Conservation (phyloP, 2,888 invertebrate genomes). For the Anthophora plumipes region DNA sequence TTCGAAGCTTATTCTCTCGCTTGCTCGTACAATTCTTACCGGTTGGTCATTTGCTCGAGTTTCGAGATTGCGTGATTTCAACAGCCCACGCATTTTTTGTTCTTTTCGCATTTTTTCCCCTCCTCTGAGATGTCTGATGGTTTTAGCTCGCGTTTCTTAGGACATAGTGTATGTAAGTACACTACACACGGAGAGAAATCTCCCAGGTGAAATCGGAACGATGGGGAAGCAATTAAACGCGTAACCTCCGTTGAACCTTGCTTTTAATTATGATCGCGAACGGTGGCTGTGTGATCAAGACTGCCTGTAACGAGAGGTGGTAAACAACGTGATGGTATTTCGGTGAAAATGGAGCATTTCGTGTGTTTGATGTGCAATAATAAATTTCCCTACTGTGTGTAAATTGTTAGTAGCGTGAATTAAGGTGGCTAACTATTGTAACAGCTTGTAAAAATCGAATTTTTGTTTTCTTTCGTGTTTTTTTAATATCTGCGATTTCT, state of each 20-base stretch:
- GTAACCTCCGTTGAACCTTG: background rate
- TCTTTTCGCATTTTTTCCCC: background rate
- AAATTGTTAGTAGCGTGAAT: no score
- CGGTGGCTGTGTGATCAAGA: background rate
- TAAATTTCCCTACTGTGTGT: no score
- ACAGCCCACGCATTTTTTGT: slow-evolving; percentile 9
- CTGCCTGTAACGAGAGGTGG: background rate
- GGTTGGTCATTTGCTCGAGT: slow-evolving; percentile 26
- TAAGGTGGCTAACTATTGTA: no score
- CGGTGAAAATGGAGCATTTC: background rate
- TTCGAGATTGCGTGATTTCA: slow-evolving; percentile 14
- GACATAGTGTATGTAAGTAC: background rate
- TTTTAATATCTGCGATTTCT: no score
- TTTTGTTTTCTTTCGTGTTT: no score
- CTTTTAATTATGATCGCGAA: background rate
- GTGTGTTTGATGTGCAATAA: background rate
- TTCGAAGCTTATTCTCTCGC: slow-evolving; percentile 11
- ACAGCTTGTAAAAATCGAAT: no score
- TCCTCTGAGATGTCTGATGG: background rate
- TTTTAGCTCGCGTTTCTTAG: background rate
- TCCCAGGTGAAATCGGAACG: slow-evolving; percentile 25
- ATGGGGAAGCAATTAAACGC: slow-evolving; percentile 19
- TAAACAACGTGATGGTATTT: background rate
- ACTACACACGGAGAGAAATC: slow-evolving; percentile 13
- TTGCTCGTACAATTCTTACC: background rate